Evolutionary conservation across 37 sponge, comb jelly and placozoan species (phyloP).

Genomic region (Petrosia ficiformis): DNA sequence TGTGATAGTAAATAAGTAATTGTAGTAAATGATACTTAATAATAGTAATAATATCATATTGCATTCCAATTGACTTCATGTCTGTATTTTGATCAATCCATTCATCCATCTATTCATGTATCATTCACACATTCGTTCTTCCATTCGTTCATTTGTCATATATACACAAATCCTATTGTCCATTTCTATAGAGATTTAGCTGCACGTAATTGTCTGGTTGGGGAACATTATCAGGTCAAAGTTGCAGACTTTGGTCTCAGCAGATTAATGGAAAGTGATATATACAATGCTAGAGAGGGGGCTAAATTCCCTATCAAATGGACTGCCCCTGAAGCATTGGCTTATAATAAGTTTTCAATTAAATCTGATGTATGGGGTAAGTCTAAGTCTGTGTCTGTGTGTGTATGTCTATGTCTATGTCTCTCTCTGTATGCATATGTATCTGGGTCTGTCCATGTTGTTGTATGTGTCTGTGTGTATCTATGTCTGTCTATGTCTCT

Average conservation of each 20-base stretch:
- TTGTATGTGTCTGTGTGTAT: too few relatives aligned
- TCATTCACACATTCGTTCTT: too few relatives aligned
- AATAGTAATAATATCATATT: too few relatives aligned
- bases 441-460: too few relatives aligned
- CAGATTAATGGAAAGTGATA: conserved; percentile 80
- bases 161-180: not conserved
- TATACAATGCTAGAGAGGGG: conserved; percentile 91
- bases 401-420: not conserved
- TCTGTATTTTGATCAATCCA: too few relatives aligned
- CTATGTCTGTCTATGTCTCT: too few relatives aligned
- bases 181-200: conserved; percentile 82
- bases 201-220: conserved; percentile 95
- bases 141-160: too few relatives aligned
- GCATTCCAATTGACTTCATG: too few relatives aligned
- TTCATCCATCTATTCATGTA: too few relatives aligned
- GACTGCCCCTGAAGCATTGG: conserved; percentile 98
- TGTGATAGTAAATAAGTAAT: too few relatives aligned
- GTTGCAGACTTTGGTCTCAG: conserved; percentile 99
- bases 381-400: conserved; percentile 12
- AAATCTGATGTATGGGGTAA: conserved; percentile 97
- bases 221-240: conserved; percentile 82
- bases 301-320: conserved; percentile 99
- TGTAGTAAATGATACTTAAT: too few relatives aligned
- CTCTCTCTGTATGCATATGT: not conserved
- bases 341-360: conserved; percentile 94